phyloP scores from a whole-genome alignment of 2,113 vertebrate species.

The Scopus umbretta region DNA sequence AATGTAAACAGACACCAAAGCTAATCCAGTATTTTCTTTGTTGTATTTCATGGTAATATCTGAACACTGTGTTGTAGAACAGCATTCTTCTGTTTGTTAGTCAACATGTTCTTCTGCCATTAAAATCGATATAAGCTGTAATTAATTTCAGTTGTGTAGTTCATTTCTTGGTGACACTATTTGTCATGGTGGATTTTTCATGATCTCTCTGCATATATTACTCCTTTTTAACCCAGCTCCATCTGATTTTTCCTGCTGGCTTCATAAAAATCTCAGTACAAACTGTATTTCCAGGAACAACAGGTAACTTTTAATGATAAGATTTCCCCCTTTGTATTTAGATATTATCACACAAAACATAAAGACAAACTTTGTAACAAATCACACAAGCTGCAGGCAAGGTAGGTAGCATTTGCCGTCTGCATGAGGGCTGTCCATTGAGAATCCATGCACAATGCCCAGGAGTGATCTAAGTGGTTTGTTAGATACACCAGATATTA shows the following conservation, averaged over 20 bases:
- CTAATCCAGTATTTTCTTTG: background rate
- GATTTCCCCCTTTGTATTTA: background rate
- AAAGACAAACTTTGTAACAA: background rate
- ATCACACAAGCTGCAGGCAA: background rate
- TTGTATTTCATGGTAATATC: background rate
- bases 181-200: background rate
- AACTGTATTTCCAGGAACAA: background rate
- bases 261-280: background rate
- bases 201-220: background rate
- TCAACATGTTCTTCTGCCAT: background rate
- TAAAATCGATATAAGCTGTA: background rate
- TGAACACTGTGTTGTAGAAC: background rate
- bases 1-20: background rate
- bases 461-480: rapidly evolving
- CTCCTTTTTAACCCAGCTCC: background rate
- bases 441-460: background rate
- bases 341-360: background rate
- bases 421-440: background rate
- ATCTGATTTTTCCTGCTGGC: background rate
- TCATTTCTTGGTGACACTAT: background rate
- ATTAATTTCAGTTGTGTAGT: background rate
- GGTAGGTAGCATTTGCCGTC: background rate
- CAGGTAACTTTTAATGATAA: background rate
- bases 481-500: background rate
- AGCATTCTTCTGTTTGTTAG: background rate